These are phyloP conservation scores for Eurystomus gularis DNA, from an alignment of 2,113 vertebrate species.

Conservation along the genomic window DNA sequence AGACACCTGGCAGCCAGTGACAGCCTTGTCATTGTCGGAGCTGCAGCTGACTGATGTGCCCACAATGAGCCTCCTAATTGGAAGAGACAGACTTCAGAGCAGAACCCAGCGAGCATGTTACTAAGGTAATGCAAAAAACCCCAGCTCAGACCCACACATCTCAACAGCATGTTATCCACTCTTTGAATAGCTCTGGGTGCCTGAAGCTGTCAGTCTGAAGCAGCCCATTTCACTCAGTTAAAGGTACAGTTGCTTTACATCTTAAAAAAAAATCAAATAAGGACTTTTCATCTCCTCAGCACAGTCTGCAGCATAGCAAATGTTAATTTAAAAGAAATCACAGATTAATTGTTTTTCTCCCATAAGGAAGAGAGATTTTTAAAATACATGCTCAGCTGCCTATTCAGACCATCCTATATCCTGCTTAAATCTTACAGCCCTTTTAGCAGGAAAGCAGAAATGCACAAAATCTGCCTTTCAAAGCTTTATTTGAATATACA, in stretches of 20 bases:
- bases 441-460: not conserved
- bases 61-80: not conserved
- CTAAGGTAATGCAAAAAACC: not conserved
- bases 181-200: not conserved
- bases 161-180: not conserved
- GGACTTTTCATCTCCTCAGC: not conserved
- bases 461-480: not conserved
- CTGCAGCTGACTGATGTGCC: not conserved
- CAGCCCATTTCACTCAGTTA: not conserved
- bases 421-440: slow-evolving; percentile 24
- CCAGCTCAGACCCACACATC: slow-evolving; percentile 10
- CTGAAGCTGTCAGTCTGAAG: not conserved
- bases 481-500: slow-evolving; percentile 30
- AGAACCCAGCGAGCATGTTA: not conserved
- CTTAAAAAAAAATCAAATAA: not conserved
- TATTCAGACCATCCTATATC: not conserved
- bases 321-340: not conserved
- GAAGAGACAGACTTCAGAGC: not conserved
- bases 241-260: not conserved
- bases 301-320: not conserved
- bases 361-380: not conserved
- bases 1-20: not conserved
- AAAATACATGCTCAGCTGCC: slow-evolving; percentile 3
- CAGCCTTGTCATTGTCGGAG: not conserved
- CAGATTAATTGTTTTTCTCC: not conserved